phyloP scores from a whole-genome alignment of 2,888 invertebrate genomes.

The Agrypnus murinus region DNA sequence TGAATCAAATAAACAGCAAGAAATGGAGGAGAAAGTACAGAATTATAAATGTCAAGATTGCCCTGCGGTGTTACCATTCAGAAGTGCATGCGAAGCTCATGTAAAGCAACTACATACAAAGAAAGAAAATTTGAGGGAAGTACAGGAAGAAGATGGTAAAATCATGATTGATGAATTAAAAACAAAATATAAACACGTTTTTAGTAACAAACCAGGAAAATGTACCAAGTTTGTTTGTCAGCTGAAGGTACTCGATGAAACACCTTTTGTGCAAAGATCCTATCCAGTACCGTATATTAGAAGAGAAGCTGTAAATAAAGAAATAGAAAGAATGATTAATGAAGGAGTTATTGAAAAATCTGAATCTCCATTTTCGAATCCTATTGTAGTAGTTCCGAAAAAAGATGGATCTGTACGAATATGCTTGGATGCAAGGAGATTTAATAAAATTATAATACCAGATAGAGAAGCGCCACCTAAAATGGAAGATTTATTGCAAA shows the following conservation, averaged over 20 bases:
- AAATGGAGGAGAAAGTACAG: no score
- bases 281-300: slow-evolving; percentile 37
- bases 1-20: no score
- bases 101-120: no score
- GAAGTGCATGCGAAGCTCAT: no score
- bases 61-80: no score
- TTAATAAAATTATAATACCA: neutral
- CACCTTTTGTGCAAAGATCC: slow-evolving; percentile 15
- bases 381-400: slow-evolving; percentile 13
- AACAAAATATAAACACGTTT: no score
- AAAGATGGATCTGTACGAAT: slow-evolving; percentile 6
- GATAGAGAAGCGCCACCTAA: slow-evolving; percentile 48
- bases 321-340: slow-evolving; percentile 34
- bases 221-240: slow-evolving; percentile 1
- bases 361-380: slow-evolving; percentile 17
- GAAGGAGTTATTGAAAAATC: slow-evolving; percentile 35
- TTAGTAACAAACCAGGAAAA: slow-evolving; percentile 17
- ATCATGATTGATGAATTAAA: no score
- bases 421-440: neutral
- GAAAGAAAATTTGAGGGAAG: no score
- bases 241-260: neutral
- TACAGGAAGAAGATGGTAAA: no score
- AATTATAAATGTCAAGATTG: no score
- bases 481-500: slow-evolving; percentile 45
- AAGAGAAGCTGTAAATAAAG: slow-evolving; percentile 22